A percentile compares a stretch with the other conserved stretches of the same genome.
These are phyloP conservation scores for Tamias sibiricus DNA, from an alignment of 2,113 vertebrate genomes.

Conservation along the genomic window DNA sequence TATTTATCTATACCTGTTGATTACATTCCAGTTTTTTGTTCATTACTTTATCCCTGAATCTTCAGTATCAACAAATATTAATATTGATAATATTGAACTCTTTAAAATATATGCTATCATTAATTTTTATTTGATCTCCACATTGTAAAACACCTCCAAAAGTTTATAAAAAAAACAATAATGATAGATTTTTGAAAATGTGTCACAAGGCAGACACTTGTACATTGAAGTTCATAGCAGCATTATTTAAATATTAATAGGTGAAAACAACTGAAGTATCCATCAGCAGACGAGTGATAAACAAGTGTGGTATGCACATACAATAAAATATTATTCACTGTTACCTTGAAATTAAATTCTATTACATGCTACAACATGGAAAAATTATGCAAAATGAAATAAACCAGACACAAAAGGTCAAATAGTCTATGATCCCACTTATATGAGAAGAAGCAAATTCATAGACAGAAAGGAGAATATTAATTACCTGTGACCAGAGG, in stretches of 20 bases:
- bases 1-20: background rate
- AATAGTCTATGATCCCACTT: background rate
- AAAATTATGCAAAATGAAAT: background rate
- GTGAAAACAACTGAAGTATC: background rate
- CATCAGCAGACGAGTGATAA: background rate
- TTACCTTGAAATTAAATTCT: background rate
- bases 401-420: background rate
- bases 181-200: constrained; percentile 10
- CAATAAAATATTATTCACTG: background rate
- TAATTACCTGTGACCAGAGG: background rate
- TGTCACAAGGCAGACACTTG: background rate
- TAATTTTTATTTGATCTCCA: constrained; percentile 56
- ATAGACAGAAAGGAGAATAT: background rate
- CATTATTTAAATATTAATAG: constrained; percentile 24
- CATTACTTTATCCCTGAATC: constrained; percentile 43
- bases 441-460: background rate
- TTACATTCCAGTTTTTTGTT: constrained; percentile 35
- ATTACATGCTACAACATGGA: background rate
- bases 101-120: constrained; percentile 35
- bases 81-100: constrained; percentile 51
- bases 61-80: constrained; percentile 55
- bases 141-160: constrained; percentile 31
- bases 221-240: background rate
- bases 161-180: constrained; percentile 35
- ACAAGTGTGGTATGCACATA: background rate